phyloP scores from a whole-genome alignment of 2,888 invertebrate species.

The Meliscaeva auricollis region DNA sequence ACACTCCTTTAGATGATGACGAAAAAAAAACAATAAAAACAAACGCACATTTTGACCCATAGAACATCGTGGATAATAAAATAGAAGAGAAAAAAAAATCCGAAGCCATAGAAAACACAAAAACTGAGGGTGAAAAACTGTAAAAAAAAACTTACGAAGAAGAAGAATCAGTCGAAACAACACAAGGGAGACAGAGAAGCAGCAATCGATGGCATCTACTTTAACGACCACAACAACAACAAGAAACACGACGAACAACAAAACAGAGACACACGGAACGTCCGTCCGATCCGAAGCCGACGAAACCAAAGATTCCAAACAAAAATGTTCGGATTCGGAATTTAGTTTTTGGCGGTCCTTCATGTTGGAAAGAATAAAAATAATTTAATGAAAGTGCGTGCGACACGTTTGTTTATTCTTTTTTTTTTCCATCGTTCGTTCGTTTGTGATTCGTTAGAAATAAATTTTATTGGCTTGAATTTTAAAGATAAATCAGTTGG shows the following conservation, averaged over 20 bases:
- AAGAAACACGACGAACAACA: neutral
- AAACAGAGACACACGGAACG: conserved; percentile 22
- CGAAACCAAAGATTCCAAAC: conserved; percentile 62
- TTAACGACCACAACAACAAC: conserved; percentile 7
- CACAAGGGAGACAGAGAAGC: conserved; percentile 67
- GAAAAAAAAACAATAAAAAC: conserved; percentile 70
- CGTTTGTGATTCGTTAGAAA: conserved; percentile 45
- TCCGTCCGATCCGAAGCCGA: conserved; percentile 39
- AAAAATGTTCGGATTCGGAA: conserved; percentile 77
- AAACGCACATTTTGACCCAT: conserved; percentile 75
- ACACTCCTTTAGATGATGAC: conserved; percentile 4
- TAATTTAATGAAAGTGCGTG: conserved; percentile 62
- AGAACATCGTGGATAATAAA: conserved; percentile 71
- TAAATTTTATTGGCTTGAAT: neutral
- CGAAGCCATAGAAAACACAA: conserved; percentile 71
- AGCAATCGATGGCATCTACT: conserved; percentile 71
- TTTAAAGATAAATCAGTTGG: neutral
- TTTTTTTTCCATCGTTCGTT: neutral
- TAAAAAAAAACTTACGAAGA: conserved; percentile 34
- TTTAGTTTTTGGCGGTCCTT: conserved; percentile 83
- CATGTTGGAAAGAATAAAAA: conserved; percentile 65
- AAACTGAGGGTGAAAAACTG: conserved; percentile 67
- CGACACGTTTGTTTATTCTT: conserved; percentile 19
- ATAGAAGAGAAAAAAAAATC: conserved; percentile 59
- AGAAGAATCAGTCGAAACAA: conserved; percentile 34